Evolutionary conservation across 2,888 invertebrate species (phyloP), one percentile per base, ranked within the genome.

Genomic region (Drosophila yooni): DNA sequence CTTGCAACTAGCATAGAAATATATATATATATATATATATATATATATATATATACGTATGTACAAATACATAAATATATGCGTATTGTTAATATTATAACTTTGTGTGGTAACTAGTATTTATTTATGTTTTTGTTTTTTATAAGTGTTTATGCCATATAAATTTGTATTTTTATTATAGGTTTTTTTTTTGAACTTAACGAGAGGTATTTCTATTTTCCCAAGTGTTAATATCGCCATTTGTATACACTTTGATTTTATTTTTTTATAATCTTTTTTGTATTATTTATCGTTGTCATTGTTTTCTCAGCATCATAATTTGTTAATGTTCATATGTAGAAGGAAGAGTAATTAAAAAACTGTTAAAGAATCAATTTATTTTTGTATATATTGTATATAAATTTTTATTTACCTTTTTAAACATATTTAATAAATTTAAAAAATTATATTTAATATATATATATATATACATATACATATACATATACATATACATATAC

Each of bases 171-270:
- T 76, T 61, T 61, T 67, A 79, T 76, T 67, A 78, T 75, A 82
- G 81, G 75, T 80, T 92, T 90, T 91, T 81, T 93, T 81, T 93
- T 93, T 93, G 93, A 93, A 93, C 93, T 93, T 92, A 93, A 93
- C 92, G 91, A 93, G 93, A 93, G 93, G 93, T 93, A 93, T 93
- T 93, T 93, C 90, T 93, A 93, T 93, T 92, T 93, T 93, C 91
- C 89, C 91, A 92, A 91, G 91, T 91, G 81, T 92, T 91, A 84
- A 90, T 91, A 89, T 88, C 87, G 79, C 76, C 87, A 60, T 78
- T 76, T 77, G 72, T 82, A 73, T 70, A 66, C 73, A 74, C 70
- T 57, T 69, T 68, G 65, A 72, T 68, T 57, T 57, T 60, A 70
- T 21, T 11, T 33, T 33, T 70, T 74, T 8, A 25, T 46, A 60